phyloP scores from a whole-genome alignment of 2,113 vertebrate species.

The Oophaga pumilio region DNA sequence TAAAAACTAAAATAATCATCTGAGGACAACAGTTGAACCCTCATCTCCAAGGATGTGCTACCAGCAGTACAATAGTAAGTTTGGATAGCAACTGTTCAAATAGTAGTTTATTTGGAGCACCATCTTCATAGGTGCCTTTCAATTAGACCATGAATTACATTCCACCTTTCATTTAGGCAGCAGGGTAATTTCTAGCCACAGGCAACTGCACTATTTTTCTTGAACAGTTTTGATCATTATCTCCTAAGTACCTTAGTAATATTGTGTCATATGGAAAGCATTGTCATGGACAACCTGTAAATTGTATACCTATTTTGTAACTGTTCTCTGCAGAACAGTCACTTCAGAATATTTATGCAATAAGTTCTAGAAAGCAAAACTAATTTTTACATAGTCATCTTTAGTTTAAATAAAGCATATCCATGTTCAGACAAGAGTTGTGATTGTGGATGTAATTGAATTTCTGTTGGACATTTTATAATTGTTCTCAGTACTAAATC shows the following conservation, averaged over 20 bases:
- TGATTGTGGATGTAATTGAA: constrained; percentile 12
- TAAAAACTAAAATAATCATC: too few species aligned
- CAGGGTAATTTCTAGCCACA: background rate
- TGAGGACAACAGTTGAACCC: too few species aligned
- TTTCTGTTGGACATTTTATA: constrained; percentile 36
- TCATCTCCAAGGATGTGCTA: too few species aligned
- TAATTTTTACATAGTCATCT: background rate
- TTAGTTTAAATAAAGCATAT: constrained; percentile 16
- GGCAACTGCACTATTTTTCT: background rate
- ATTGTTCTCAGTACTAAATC: constrained; percentile 29
- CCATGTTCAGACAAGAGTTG: background rate
- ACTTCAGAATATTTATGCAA: background rate
- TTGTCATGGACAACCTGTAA: background rate
- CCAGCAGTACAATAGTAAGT: too few species aligned
- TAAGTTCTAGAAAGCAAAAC: background rate
- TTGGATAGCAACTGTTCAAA: background rate
- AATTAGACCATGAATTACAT: background rate
- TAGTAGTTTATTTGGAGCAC: background rate
- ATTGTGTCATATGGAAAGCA: background rate
- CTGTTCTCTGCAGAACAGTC: background rate
- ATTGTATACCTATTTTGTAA: background rate
- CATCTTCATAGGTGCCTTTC: background rate
- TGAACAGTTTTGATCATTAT: background rate
- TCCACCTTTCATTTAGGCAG: background rate
- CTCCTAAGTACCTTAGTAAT: background rate